Conservation (phyloP, 2,113 vertebrate genomes). For the Ophiodon elongatus region DNA sequence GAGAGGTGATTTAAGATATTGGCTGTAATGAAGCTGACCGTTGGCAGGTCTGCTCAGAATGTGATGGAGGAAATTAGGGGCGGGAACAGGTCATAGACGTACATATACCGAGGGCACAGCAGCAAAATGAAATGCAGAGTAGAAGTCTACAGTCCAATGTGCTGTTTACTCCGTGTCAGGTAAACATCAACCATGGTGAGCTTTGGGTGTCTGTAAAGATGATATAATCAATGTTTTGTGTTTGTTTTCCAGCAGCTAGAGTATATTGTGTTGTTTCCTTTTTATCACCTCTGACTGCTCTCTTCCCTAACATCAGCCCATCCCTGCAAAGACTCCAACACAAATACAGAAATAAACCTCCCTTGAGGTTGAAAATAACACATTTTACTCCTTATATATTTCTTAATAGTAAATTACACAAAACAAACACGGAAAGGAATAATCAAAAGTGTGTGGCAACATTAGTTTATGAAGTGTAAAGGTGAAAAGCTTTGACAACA, state of each 20-base stretch:
- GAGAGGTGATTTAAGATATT: constrained; percentile 89
- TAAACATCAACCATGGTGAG: constrained; percentile 77
- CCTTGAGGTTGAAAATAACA: constrained; percentile 51
- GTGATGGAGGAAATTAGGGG: constrained; percentile 85
- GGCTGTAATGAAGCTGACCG: constrained; percentile 87
- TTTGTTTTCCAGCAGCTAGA: constrained; percentile 75
- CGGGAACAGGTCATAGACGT: constrained; percentile 79
- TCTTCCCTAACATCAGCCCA: constrained; percentile 61
- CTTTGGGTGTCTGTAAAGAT: constrained; percentile 77
- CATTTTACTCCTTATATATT: constrained; percentile 34
- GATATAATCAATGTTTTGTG: constrained; percentile 85
- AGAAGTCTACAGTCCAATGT: constrained; percentile 72
- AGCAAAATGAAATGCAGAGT: constrained; percentile 81
- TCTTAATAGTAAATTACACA: constrained; percentile 14
- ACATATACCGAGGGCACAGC: constrained; percentile 74
- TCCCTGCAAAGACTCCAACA: constrained; percentile 52
- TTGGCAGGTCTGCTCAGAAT: constrained; percentile 86
- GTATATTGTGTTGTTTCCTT: constrained; percentile 70
- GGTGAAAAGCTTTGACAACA: constrained; percentile 35
- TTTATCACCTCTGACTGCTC: constrained; percentile 79
- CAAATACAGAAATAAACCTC: constrained; percentile 62
- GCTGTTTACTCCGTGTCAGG: constrained; percentile 83
- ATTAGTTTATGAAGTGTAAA: constrained; percentile 29
- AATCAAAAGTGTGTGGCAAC: constrained; percentile 20
- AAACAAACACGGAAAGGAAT: constrained; percentile 14